phyloP scores from a whole-genome alignment of 2,113 vertebrate genomes.

The Aegithalos caudatus region DNA sequence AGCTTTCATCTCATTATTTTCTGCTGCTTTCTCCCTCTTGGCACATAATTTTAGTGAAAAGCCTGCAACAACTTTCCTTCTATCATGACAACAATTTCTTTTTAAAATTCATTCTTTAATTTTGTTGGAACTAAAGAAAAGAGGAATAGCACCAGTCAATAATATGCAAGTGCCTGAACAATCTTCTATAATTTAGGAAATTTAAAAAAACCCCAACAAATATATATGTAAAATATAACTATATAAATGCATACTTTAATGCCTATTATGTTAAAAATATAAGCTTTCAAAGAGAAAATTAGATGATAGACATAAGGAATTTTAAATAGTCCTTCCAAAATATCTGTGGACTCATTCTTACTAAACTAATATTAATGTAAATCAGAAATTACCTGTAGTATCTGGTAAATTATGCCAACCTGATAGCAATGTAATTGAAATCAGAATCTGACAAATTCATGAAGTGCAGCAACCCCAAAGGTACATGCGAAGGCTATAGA shows the following conservation, averaged over 20 bases:
- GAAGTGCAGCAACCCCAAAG: neutral
- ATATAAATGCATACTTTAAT: neutral
- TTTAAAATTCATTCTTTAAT: neutral
- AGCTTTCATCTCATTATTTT: neutral
- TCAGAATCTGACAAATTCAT: neutral
- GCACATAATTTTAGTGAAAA: neutral
- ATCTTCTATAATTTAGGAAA: neutral
- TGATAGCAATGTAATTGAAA: neutral
- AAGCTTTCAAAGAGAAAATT: neutral
- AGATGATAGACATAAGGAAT: neutral
- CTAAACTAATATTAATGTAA: slow-evolving; percentile 20
- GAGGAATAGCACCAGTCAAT: neutral
- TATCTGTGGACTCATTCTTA: neutral
- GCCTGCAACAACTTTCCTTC: neutral
- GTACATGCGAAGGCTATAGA: neutral
- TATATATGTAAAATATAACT: neutral
- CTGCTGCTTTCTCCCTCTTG: neutral
- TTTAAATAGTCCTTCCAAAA: neutral
- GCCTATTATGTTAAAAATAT: neutral
- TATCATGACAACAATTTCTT: neutral
- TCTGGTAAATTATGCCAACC: neutral
- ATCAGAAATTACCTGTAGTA: neutral
- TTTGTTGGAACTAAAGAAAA: neutral
- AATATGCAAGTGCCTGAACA: neutral
- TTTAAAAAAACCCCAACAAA: neutral